These are phyloP conservation scores for Orthosia cruda DNA, from an alignment of 2,888 invertebrate species.

Conservation along the genomic window DNA sequence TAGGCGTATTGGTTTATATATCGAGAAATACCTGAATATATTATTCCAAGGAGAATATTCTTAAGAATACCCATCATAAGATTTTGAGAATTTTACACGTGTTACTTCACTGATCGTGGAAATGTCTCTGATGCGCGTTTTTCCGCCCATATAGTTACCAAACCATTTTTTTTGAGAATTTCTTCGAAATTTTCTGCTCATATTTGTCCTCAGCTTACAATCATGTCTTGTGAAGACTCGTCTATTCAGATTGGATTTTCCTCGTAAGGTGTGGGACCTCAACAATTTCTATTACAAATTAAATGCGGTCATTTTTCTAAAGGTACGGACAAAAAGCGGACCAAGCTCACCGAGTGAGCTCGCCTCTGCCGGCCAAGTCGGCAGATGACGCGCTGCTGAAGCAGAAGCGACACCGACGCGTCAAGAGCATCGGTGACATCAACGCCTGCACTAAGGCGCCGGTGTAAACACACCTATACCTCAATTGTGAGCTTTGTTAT, in stretches of 20 bases:
- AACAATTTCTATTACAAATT: not conserved
- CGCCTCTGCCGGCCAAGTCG: conserved; percentile 88
- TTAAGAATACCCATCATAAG: not conserved
- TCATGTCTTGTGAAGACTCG: not conserved
- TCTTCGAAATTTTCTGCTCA: not conserved
- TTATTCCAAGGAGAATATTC: not conserved
- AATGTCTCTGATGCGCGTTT: not conserved
- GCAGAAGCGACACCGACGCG: conserved; percentile 93
- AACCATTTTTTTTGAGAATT: not conserved
- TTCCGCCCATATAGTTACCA: not conserved
- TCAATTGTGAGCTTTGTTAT: conserved; percentile 37
- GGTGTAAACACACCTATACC: conserved; percentile 74
- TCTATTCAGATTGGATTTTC: not conserved
- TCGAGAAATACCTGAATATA: not conserved
- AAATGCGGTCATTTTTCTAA: not conserved
- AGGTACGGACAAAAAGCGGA: conserved; percentile 89
- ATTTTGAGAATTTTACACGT: not conserved
- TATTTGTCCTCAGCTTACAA: not conserved
- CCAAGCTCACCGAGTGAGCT: conserved; percentile 89
- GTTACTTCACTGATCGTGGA: not conserved
- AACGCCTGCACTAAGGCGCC: conserved; percentile 91
- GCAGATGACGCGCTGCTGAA: conserved; percentile 86
- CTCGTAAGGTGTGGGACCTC: not conserved
- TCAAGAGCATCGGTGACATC: conserved; percentile 95
- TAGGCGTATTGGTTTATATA: conserved; percentile 4